Conservation (phyloP, 2,797 vertebrate genomes). For the Semotilus atromaculatus region DNA sequence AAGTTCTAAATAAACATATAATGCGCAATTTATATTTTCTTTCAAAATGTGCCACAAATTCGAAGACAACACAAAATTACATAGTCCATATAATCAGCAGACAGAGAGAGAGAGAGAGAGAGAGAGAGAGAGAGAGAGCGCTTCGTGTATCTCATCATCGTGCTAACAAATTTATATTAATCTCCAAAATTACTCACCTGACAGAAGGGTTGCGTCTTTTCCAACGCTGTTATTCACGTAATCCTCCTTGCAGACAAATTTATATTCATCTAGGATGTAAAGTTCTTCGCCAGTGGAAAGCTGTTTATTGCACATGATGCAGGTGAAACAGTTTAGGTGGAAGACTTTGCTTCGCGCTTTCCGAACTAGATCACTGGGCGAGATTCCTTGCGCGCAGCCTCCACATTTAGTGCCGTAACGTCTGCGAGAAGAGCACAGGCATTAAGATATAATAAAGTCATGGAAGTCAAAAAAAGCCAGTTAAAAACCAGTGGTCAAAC, state of each 20-base stretch:
- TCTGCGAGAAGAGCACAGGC: conserved; percentile 71
- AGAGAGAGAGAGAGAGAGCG: not conserved
- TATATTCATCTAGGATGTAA: conserved; percentile 94
- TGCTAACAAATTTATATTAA: not conserved
- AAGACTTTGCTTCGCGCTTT: conserved; percentile 95
- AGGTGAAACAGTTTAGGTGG: conserved; percentile 96
- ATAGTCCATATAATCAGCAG: too few species aligned
- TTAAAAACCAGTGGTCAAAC: not conserved
- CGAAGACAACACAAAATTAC: not conserved
- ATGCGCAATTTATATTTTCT: not conserved
- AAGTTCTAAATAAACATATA: not conserved
- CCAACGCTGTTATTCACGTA: conserved; percentile 86
- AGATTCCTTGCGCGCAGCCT: conserved; percentile 91
- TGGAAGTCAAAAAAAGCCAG: not conserved
- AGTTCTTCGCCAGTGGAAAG: conserved; percentile 96
- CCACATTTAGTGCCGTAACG: conserved; percentile 95
- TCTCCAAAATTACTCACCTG: conserved; percentile 75
- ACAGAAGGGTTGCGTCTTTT: conserved; percentile 90
- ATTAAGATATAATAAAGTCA: not conserved
- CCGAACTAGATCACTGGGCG: conserved; percentile 92
- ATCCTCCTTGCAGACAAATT: conserved; percentile 96
- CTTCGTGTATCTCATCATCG: too few species aligned
- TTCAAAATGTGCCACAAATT: conserved; percentile 13
- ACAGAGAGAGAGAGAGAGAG: too few species aligned
- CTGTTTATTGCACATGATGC: conserved; percentile 96